Percentiles rank a stretch among this genome's conserved stretches.
Evolutionary conservation across 2,113 vertebrate species (phyloP).

Genomic region (Irena cyanogastra): DNA sequence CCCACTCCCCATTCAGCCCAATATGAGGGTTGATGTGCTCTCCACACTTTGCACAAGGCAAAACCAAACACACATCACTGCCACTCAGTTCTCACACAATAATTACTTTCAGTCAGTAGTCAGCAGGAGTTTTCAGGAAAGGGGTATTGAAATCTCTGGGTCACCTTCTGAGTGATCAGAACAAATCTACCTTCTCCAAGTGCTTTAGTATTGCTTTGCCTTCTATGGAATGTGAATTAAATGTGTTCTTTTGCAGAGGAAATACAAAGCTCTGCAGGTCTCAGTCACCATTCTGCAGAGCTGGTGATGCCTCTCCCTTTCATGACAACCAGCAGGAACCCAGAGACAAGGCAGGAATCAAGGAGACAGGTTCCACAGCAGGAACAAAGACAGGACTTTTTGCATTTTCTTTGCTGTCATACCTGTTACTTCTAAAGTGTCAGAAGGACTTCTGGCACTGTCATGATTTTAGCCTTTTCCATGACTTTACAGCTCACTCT

Average conservation of each 20-base stretch:
- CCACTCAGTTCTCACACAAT: not conserved
- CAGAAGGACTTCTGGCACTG: not conserved
- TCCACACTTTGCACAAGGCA: not conserved
- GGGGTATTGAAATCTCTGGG: not conserved
- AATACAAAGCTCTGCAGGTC: not conserved
- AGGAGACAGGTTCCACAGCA: not conserved
- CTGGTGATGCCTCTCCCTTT: not conserved
- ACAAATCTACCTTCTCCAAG: not conserved
- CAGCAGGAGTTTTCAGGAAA: not conserved
- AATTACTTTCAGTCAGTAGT: not conserved
- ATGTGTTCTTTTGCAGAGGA: not conserved
- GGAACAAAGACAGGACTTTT: not conserved
- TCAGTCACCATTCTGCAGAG: not conserved
- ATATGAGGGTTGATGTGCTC: not conserved
- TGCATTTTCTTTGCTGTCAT: not conserved
- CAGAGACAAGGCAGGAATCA: not conserved
- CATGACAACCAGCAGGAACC: not conserved
- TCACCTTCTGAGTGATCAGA: not conserved
- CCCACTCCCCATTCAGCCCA: not conserved
- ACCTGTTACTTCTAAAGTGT: not conserved
- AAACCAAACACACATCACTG: not conserved
- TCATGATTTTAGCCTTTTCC: not conserved
- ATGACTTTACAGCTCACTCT: not conserved
- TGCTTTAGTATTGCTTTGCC: not conserved
- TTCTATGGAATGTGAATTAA: not conserved